These are phyloP conservation scores for Anthophora plumipes DNA, from an alignment of 2,888 invertebrate species.

Conservation along the genomic window DNA sequence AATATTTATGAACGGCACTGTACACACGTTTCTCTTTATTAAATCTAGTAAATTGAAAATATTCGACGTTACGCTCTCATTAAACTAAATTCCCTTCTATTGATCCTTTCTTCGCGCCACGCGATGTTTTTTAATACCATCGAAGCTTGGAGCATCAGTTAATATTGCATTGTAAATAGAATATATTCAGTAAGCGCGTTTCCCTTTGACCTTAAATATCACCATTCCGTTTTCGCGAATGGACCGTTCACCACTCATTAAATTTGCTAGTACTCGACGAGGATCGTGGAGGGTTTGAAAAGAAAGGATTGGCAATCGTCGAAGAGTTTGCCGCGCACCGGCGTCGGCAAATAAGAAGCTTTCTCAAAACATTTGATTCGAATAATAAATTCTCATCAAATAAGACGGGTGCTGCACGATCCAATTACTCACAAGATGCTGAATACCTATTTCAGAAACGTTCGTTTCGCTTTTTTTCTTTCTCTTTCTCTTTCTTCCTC, in stretches of 20 bases:
- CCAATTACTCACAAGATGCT: conserved; percentile 79
- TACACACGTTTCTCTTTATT: too few species aligned
- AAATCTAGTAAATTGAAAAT: too few species aligned
- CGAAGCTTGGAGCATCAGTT: not conserved
- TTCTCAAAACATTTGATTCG: conserved; percentile 76
- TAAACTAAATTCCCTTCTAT: not conserved
- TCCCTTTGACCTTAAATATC: conserved; percentile 32
- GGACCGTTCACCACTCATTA: conserved; percentile 58
- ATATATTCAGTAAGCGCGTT: conserved; percentile 15
- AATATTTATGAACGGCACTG: too few species aligned
- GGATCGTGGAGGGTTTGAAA: conserved; percentile 9
- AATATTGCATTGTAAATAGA: conserved; percentile 19
- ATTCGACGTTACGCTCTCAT: not conserved
- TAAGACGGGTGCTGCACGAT: conserved; percentile 73
- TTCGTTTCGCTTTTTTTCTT: conserved; percentile 41
- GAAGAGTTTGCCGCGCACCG: conserved; percentile 61
- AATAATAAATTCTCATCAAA: conserved; percentile 80
- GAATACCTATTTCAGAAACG: conserved; percentile 76
- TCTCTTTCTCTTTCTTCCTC: conserved; percentile 14
- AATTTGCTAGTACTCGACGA: conserved; percentile 50
- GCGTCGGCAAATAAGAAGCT: conserved; percentile 67
- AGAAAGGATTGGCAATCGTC: conserved; percentile 68
- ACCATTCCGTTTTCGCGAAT: conserved; percentile 54
- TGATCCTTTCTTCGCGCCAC: too few species aligned
- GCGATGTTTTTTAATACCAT: not conserved